Evolutionary conservation across 2,888 invertebrate species (phyloP), one percentile per base, ranked within the genome.

Genomic region (Mystacides longicornis): DNA sequence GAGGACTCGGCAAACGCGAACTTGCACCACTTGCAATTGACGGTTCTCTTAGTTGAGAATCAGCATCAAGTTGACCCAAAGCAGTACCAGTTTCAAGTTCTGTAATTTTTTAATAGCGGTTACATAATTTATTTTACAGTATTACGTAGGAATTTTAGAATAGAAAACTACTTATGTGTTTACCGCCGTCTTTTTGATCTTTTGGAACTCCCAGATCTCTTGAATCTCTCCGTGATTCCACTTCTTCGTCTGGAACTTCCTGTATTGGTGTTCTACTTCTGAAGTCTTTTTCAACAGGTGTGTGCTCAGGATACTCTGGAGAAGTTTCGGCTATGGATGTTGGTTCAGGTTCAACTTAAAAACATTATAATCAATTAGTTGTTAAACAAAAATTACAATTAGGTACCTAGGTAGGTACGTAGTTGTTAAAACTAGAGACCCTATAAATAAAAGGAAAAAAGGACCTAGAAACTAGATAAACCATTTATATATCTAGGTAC

Each of bases 191-290:
- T 71, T 72, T 72, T 70, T 69, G 37, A 21, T 60, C 73, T 7
- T 71, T 75, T 66, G 71, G 71, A 2, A 74, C 71, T 69, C 70
- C 67, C 42, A 73, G 68, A 20, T 75, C 72, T 50, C 70, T 69
- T 16, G 70, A 14, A 4, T 42, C 56, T 19, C 22, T 31, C 20
- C 33, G 66, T 1, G 59, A 57, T 2, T 62, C 62, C 64, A 67
- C 71, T 65, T 78, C 78, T 54, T 80, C 81, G 33, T 75, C 74
- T 1, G 78, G 72, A 22, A 72, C 76, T 65, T 83, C 82, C 18
- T 76, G 78, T 18, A 82, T 82, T 1, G 83, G 82, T 3, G 81
- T 79, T 55, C 79, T 74, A 45, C 75, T 68, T n/a, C 78, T 71
- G 70, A 79, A 75, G 23, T 73, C 64, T 54, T 62, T 62, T 49